A percentile compares a stretch with the other conserved stretches of the same genome.
Conservation (phyloP, 2,888 invertebrate species). For the Prosapia bicincta region DNA sequence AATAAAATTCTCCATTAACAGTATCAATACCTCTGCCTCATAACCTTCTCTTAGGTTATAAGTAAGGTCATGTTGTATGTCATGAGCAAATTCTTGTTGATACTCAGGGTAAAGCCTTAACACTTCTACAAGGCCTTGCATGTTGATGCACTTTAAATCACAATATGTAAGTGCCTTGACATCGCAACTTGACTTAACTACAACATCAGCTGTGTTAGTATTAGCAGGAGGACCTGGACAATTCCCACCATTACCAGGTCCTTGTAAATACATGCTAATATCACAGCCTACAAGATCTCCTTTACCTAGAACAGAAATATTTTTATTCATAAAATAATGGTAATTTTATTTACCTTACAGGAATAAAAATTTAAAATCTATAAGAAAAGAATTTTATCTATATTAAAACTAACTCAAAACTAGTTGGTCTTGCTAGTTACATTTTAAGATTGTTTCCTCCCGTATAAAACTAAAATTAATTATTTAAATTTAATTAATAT, state of each 20-base stretch:
- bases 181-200: conserved; percentile 91
- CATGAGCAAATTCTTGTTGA: conserved; percentile 89
- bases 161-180: conserved; percentile 93
- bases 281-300: conserved; percentile 94
- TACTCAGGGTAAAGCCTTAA: conserved; percentile 90
- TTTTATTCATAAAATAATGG: too few species aligned
- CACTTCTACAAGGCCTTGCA: conserved; percentile 85
- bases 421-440: too few species aligned
- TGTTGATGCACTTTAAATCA: conserved; percentile 91
- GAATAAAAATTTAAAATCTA: too few species aligned
- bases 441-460: too few species aligned
- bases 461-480: too few species aligned
- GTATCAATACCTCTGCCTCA: conserved; percentile 67
- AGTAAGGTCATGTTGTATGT: conserved; percentile 92
- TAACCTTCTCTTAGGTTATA: conserved; percentile 92
- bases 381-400: too few species aligned
- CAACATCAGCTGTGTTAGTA: conserved; percentile 59
- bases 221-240: conserved; percentile 56
- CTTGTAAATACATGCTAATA: conserved; percentile 73
- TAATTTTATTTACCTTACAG: too few species aligned
- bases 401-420: too few species aligned
- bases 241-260: conserved; percentile 53
- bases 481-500: too few species aligned
- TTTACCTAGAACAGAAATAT: too few species aligned
- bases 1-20: too few species aligned